Conservation (phyloP, 2,888 invertebrate species). For the Aleiodes testaceus region DNA sequence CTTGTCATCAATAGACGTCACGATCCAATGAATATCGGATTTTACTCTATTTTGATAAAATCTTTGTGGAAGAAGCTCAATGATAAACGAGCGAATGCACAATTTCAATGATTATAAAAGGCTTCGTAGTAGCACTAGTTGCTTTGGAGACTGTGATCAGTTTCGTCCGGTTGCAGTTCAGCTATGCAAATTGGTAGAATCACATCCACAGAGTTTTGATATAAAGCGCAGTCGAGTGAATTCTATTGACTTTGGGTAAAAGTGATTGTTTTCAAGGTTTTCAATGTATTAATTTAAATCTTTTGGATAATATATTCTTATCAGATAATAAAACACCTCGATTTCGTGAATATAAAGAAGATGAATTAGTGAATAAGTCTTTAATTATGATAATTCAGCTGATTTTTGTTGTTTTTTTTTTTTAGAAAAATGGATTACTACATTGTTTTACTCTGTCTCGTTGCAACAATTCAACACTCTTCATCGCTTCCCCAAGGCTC, state of each 20-base stretch:
- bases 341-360: background rate
- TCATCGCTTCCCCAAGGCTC: slow-evolving; percentile 53
- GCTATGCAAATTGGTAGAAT: slow-evolving; percentile 30
- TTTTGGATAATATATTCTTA: background rate
- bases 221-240: background rate
- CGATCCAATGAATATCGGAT: slow-evolving; percentile 15
- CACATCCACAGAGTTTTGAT: background rate
- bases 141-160: slow-evolving; percentile 34
- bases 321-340: background rate
- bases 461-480: slow-evolving; percentile 44
- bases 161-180: slow-evolving; percentile 39
- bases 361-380: background rate
- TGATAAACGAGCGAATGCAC: slow-evolving; percentile 35
- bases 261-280: background rate
- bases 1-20: slow-evolving; percentile 14
- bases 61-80: background rate
- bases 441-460: slow-evolving; percentile 46
- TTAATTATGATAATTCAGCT: no score
- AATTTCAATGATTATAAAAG: slow-evolving; percentile 30
- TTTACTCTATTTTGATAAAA: background rate
- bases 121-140: slow-evolving; percentile 36
- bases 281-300: background rate
- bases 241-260: background rate
- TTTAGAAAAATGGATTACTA: slow-evolving; percentile 43
- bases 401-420: slow-evolving; percentile 10